Evolutionary conservation across 2,888 invertebrate genomes (phyloP).

Genomic region (Gordius sp.): DNA sequence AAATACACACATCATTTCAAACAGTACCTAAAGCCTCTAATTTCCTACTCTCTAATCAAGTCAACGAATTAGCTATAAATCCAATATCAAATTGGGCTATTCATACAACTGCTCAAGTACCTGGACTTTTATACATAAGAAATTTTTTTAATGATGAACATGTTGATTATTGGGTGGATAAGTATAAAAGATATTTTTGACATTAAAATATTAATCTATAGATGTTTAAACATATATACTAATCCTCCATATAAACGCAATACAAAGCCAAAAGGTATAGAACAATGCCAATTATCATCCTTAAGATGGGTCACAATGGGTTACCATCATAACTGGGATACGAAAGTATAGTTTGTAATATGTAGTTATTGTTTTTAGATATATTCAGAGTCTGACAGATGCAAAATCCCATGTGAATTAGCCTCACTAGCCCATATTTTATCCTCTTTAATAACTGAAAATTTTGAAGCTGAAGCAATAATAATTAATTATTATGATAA

Average conservation of each 20-base stretch:
- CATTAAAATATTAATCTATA: not conserved
- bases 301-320: constrained; percentile 70
- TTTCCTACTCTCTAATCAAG: too few relatives aligned
- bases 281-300: not conserved
- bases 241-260: not conserved
- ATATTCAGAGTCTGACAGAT: constrained; percentile 22
- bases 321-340: constrained; percentile 91
- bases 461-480: constrained; percentile 57
- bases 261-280: not conserved
- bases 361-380: constrained; percentile 1
- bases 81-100: not conserved
- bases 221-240: not conserved
- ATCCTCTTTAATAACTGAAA: not conserved
- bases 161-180: constrained; percentile 1
- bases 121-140: constrained; percentile 2
- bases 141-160: not conserved
- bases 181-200: not conserved
- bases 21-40: too few relatives aligned
- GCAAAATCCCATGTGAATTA: constrained; percentile 23
- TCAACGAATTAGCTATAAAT: too few relatives aligned
- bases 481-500: constrained; percentile 84
- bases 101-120: not conserved
- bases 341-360: constrained; percentile 35
- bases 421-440: not conserved
- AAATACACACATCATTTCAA: too few relatives aligned